A percentile compares a stretch with the other conserved stretches of the same genome.
These are phyloP conservation scores for Drosophila bipectinata DNA, from an alignment of 1,140 invertebrate genomes.

Conservation along the genomic window DNA sequence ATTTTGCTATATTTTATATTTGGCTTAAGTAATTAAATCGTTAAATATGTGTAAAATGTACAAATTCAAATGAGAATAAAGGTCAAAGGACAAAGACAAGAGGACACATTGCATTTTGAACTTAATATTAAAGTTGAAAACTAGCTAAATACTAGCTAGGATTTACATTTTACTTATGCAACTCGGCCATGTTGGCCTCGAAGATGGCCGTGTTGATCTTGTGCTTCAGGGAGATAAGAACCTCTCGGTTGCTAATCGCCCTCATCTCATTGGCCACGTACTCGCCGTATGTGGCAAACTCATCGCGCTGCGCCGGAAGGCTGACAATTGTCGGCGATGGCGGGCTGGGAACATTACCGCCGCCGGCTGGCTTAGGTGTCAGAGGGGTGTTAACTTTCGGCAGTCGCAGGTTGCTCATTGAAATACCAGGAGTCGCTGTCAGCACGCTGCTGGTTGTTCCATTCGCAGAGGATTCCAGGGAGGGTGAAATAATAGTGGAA, in stretches of 20 bases:
- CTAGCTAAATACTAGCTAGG: constrained; percentile 44
- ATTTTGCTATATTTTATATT: constrained; percentile 72
- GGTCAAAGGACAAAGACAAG: constrained; percentile 35
- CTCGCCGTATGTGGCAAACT: constrained; percentile 76
- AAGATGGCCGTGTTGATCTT: constrained; percentile 83
- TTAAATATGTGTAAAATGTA: constrained; percentile 60
- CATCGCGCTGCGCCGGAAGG: constrained; percentile 55
- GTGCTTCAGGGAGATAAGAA: constrained; percentile 77
- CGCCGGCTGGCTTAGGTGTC: constrained; percentile 46
- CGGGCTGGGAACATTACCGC: constrained; percentile 28
- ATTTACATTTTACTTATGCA: constrained; percentile 66
- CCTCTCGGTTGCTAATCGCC: constrained; percentile 68
- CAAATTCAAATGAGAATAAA: constrained; percentile 51
- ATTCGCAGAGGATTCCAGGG: constrained; percentile 29
- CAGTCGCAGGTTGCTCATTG: constrained; percentile 48
- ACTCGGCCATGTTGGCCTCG: constrained; percentile 79
- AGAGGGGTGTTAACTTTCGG: constrained; percentile 49
- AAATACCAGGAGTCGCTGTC: constrained; percentile 34
- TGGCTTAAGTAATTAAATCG: constrained; percentile 72
- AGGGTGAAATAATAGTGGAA: constrained; percentile 55
- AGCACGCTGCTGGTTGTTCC: constrained; percentile 26
- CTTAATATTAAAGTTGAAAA: constrained; percentile 52
- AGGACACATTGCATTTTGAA: constrained; percentile 25
- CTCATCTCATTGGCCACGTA: constrained; percentile 83
- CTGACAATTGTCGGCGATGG: constrained; percentile 28